Conservation (phyloP, 2,888 invertebrate genomes). For the Tenthredo livida region DNA sequence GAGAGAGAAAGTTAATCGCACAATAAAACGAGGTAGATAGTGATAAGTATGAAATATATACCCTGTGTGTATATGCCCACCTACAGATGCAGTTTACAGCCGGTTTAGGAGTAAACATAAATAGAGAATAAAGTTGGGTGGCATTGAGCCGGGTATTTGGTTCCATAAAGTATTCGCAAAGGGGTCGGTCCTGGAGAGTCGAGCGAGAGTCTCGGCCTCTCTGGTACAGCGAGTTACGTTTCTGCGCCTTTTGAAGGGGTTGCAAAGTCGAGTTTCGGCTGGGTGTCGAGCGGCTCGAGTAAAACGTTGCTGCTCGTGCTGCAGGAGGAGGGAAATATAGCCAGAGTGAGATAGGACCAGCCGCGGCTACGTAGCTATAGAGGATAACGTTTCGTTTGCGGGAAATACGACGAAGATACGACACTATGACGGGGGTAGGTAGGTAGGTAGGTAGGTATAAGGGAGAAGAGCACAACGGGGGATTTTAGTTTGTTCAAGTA, state of each 20-base stretch:
- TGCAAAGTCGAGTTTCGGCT: slow-evolving; percentile 30
- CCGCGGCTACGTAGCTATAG: slow-evolving; percentile 49
- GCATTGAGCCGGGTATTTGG: slow-evolving; percentile 68
- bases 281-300: slow-evolving; percentile 18
- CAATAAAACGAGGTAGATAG: slow-evolving; percentile 24
- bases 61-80: not conserved
- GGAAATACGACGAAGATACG: slow-evolving; percentile 46
- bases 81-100: slow-evolving; percentile 48
- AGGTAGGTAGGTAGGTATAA: no score
- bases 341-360: slow-evolving; percentile 57
- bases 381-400: slow-evolving; percentile 46
- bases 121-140: slow-evolving; percentile 71
- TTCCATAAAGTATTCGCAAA: slow-evolving; percentile 76
- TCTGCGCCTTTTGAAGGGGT: slow-evolving; percentile 39
- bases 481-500: slow-evolving; percentile 77
- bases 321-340: not conserved
- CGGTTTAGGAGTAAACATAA: slow-evolving; percentile 70
- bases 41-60: not conserved
- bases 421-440: slow-evolving; percentile 43
- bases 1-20: slow-evolving; percentile 26
- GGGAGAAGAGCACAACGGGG: slow-evolving; percentile 59
- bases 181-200: slow-evolving; percentile 58
- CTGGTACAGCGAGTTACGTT: slow-evolving; percentile 26
- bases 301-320: no score
- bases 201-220: slow-evolving; percentile 48